Evolutionary conservation across 1,140 invertebrate species (phyloP), one percentile per base, ranked within the genome.

Genomic region (Zophobas atratus): DNA sequence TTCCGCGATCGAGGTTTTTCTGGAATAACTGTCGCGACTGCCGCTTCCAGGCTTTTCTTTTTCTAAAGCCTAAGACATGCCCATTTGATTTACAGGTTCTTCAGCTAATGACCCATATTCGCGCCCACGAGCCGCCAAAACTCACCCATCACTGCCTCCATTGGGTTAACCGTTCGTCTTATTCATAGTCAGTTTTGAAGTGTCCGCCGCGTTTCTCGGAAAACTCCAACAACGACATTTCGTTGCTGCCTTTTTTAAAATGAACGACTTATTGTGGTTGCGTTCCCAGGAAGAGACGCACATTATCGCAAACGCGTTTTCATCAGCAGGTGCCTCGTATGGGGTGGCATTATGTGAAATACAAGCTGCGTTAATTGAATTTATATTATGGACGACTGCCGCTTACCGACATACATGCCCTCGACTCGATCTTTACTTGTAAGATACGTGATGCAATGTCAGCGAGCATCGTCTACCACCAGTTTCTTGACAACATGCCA

Each of bases 361-460:
- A 74, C 77, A 72, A 72, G 67, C 43, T 20, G 56, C 49, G 32
- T 78, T 78, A 78, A 78, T 78, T 78, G 71, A 78, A 78, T 78
- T 78, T 78, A 74, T 78, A 74, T 74, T 71, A 74, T 71, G 71
- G 77, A 51, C 76, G 76, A 55, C 35, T 20, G 55, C 55, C 20
- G 34, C 32, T 36, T 57, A 57, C 49, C 49, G 20, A 51, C 49
- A 41, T 51, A 20, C 49, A 51, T 51, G 49, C 49, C 49, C 49
- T 51, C 49, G 49, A 57, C 55, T 57, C 34, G 34, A 57, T 57
- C 55, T 57, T 57, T 57, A 35, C 34, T 57, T 36, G 32, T 57
- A 3, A 35, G 39, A 43, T 57, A 57, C 34, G 55, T 67, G 36
- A 39, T 39, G 60, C 60, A 41, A 67, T 67, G 38, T 51, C 49